Percentiles rank a stretch among this genome's conserved stretches.
phyloP scores from a whole-genome alignment of 2,113 vertebrate species.

The Rhadina sibilatrix region DNA sequence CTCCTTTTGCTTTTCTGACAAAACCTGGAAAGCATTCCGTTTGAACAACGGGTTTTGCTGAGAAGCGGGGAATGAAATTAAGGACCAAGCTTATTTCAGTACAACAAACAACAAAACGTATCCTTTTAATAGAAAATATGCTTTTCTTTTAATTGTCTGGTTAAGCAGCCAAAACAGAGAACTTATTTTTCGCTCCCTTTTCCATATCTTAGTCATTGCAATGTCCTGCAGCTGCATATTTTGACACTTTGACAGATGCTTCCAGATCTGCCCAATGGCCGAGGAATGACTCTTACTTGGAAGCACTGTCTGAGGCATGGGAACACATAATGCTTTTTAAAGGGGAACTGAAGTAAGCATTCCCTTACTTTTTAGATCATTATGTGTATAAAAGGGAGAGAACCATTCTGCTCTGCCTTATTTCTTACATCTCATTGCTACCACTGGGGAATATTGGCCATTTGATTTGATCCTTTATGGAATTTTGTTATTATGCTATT shows the following conservation, averaged over 20 bases:
- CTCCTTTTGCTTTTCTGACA: not conserved
- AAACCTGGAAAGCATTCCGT: not conserved
- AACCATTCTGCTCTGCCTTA: not conserved
- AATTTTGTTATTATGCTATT: not conserved
- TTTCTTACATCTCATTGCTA: not conserved
- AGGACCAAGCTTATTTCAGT: not conserved
- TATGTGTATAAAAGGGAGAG: not conserved
- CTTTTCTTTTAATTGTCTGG: not conserved
- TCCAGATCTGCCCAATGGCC: not conserved
- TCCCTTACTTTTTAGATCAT: not conserved
- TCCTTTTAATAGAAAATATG: not conserved
- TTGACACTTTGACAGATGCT: conserved; percentile 32
- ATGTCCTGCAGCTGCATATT: conserved; percentile 17
- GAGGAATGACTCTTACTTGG: not conserved
- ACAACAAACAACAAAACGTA: not conserved
- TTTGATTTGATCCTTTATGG: not conserved
- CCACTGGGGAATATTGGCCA: not conserved
- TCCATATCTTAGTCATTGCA: not conserved
- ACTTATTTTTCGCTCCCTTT: not conserved
- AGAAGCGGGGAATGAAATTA: not conserved
- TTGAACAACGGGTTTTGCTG: not conserved
- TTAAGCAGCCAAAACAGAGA: not conserved
- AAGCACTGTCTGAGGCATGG: not conserved
- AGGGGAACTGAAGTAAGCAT: not conserved
- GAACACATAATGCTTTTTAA: not conserved